These are phyloP conservation scores for Caiman crocodilus DNA, from an alignment of 2,797 vertebrate species.

Conservation along the genomic window DNA sequence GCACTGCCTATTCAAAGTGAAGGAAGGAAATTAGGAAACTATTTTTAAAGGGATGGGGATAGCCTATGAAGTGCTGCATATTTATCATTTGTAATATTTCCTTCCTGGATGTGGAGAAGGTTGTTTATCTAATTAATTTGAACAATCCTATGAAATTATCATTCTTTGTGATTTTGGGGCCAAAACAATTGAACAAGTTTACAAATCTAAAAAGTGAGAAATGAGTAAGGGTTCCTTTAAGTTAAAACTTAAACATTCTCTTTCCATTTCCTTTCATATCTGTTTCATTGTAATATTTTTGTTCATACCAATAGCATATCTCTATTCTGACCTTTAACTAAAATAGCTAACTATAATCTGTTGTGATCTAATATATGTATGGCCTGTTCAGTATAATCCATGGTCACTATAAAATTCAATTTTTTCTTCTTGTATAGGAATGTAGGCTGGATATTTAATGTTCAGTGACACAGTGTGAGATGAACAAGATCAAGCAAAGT, in stretches of 20 bases:
- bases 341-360: not conserved
- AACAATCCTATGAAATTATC: not conserved
- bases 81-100: not conserved
- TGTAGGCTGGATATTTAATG: not conserved
- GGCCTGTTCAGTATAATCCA: not conserved
- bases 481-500: not conserved
- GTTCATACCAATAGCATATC: not conserved
- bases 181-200: not conserved
- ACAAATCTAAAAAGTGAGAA: rapidly evolving
- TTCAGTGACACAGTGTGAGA: not conserved
- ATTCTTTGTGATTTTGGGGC: not conserved
- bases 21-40: not conserved
- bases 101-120: not conserved
- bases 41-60: not conserved
- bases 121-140: not conserved
- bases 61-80: not conserved
- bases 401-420: not conserved
- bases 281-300: not conserved
- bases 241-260: not conserved
- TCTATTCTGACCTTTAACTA: not conserved
- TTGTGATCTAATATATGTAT: not conserved
- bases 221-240: not conserved
- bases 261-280: not conserved
- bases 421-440: not conserved
- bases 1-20: not conserved